phyloP scores from a whole-genome alignment of 2,888 invertebrate genomes.

The Harmothoe impar region DNA sequence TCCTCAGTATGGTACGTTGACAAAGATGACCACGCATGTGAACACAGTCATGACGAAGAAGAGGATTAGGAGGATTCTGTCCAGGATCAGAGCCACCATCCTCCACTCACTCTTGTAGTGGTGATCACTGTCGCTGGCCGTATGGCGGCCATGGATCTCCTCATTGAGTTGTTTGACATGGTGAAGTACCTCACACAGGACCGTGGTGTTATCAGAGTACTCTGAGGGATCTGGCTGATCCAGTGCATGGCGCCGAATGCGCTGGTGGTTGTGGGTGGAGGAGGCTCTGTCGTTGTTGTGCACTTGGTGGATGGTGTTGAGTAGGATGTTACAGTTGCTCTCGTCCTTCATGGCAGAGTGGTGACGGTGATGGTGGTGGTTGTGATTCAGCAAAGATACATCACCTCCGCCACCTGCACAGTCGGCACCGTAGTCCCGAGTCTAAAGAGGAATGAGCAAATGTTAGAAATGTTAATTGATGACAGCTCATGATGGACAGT shows the following conservation, averaged over 20 bases:
- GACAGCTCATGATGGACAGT: too few relatives aligned
- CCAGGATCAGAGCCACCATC: constrained; percentile 71
- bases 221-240: not conserved
- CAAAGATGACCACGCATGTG: constrained; percentile 69
- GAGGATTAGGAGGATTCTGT: constrained; percentile 69
- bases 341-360: constrained; percentile 64
- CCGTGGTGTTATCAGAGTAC: not conserved
- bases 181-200: constrained; percentile 68
- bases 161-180: constrained; percentile 70
- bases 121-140: constrained; percentile 66
- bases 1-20: constrained; percentile 68
- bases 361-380: constrained; percentile 52
- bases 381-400: constrained; percentile 63
- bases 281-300: constrained; percentile 52
- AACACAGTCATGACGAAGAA: constrained; percentile 70
- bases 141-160: constrained; percentile 69
- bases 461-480: not conserved
- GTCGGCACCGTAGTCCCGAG: constrained; percentile 62
- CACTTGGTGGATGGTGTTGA: constrained; percentile 65
- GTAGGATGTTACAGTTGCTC: constrained; percentile 67
- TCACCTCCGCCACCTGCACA: constrained; percentile 60
- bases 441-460: not conserved
- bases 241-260: constrained; percentile 15
- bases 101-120: constrained; percentile 71
- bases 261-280: not conserved